Evolutionary conservation across 2,888 invertebrate genomes (phyloP), one percentile per base, ranked within the genome.

Genomic region (Diploptera punctata): DNA sequence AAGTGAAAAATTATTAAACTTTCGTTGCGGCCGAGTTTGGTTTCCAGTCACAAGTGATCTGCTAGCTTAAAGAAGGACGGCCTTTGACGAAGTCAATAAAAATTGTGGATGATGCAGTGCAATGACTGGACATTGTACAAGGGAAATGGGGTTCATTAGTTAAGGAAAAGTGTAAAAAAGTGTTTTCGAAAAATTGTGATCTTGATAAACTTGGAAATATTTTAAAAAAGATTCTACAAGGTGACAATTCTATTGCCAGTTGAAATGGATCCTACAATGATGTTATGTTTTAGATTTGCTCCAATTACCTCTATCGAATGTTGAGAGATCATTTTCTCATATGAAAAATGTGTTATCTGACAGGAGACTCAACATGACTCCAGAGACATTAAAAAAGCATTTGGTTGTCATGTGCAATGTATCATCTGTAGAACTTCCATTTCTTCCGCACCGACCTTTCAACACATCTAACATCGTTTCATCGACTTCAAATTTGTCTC

Each of bases 91-190:
- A 21, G 29, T 57, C 24, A 21, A 13, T 57, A 24, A 61, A 61
- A 61, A 29, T 31, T 31, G 61, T 61, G 61, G 33, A 61, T 57
- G 61, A 61, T 29, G 33, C 38, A 33, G 38, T 61, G n/a, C 61
- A 26, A 33, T n/a, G 33, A 33, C 18, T 26, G 31, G 16, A 61
- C 3, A 61, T 9, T 33, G 61, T 61, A 18, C 61, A 3, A 61
- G 31, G 29, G 61, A 33, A 61, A 31, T 10, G n/a, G 13, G 29
- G 33, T 29, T 31, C 18, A 61, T 29, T 61, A 19, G 61, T n/a
- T n/a, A 61, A 10, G 5, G 16, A 61, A 61, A 61, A 61, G 19
- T 31, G 61, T 61, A 31, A 61, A n/a, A 31, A 18, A 31, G 18
- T 61, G 16, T 61, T 18, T 31, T 61, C 61, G 7, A 7, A 61